Percentiles rank a stretch among this genome's conserved stretches.
Evolutionary conservation across 2,888 invertebrate species (phyloP).

Genomic region (Glomeris marginata): DNA sequence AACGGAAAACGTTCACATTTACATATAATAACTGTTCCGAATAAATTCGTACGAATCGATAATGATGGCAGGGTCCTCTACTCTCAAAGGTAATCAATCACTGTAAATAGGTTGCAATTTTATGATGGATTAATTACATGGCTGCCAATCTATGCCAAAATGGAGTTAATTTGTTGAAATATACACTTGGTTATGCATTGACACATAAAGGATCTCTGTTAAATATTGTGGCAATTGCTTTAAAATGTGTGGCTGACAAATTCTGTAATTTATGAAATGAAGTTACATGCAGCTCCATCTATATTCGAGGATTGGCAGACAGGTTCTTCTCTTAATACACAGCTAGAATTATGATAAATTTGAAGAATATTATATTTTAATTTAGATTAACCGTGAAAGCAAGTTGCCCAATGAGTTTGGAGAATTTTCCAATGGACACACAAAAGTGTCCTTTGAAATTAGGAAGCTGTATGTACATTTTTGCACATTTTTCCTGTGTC

Average conservation of each 20-base stretch:
- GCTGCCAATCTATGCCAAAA: neutral
- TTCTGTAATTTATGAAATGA: too few species aligned
- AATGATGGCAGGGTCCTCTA: slow-evolving; percentile 83
- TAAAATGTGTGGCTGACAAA: too few species aligned
- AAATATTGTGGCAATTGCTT: too few species aligned
- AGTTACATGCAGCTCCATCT: too few species aligned
- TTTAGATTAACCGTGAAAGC: slow-evolving; percentile 65
- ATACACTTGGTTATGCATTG: too few species aligned
- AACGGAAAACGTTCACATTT: slow-evolving; percentile 91
- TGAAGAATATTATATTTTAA: neutral
- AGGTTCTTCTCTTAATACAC: too few species aligned
- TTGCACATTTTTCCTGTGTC: too few species aligned
- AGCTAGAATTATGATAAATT: too few species aligned
- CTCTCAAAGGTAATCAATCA: slow-evolving; percentile 64
- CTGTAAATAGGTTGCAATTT: neutral
- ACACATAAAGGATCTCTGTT: too few species aligned
- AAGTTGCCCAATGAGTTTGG: slow-evolving; percentile 68
- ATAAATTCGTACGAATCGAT: slow-evolving; percentile 75
- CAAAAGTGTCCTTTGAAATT: slow-evolving; percentile 63
- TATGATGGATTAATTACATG: too few species aligned
- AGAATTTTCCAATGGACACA: slow-evolving; percentile 73
- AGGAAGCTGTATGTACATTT: slow-evolving; percentile 60
- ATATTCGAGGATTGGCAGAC: too few species aligned
- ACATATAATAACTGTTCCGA: slow-evolving; percentile 89
- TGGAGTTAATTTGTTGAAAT: too few species aligned